Base-by-base conservation (phyloP, 1,140 invertebrate genomes). In the Plutomurus gul region DNA sequence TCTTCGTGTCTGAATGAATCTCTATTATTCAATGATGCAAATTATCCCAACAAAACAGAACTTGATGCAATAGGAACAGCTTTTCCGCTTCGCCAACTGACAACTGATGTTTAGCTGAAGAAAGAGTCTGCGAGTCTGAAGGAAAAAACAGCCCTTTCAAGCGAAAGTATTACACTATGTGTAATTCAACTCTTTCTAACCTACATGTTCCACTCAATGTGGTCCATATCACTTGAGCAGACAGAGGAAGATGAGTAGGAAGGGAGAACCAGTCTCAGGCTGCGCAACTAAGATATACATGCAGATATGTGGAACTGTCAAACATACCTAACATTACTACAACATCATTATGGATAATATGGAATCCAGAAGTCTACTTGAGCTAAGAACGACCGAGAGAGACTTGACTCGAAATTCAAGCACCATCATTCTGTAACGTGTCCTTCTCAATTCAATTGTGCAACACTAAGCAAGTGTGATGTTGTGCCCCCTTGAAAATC, bases 11-110 rank as follows among this genome's bases (percentile, higher is more conserved):
- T 65, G 56, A 65, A 65, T 65, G 56, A 65, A 65, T 65, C 27
- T 30, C 56, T 65, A 65, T 65, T 65, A 65, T 65, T 65, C 56
- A 65, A 65, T 65, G 56, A 65, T 65, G 56, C 56, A 65, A 65
- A 65, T 65, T 65, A 65, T 65, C 25, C 56, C 13, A 33, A n/a
- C 51, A 16, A n/a, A 6, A 18, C n/a, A 20, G n/a, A 60, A 60
- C 27, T 4, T n/a, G 33, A 30, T 60, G 56, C 56, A 65, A 65
- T 25, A 65, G 56, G 27, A 65, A 65, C 56, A 65, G 56, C 56
- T 65, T 65, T 65, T 65, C 56, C 56, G 25, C 56, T 65, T 65
- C 30, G 56, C 27, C 56, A 65, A 36, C 56, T 56, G 25, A 25
- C 20, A 65, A 65, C 56, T 65, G 56, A 65, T 65, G 56, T 65